These are phyloP conservation scores for Pungitius pungitius DNA, from an alignment of 2,113 vertebrate genomes.

Conservation along the genomic window DNA sequence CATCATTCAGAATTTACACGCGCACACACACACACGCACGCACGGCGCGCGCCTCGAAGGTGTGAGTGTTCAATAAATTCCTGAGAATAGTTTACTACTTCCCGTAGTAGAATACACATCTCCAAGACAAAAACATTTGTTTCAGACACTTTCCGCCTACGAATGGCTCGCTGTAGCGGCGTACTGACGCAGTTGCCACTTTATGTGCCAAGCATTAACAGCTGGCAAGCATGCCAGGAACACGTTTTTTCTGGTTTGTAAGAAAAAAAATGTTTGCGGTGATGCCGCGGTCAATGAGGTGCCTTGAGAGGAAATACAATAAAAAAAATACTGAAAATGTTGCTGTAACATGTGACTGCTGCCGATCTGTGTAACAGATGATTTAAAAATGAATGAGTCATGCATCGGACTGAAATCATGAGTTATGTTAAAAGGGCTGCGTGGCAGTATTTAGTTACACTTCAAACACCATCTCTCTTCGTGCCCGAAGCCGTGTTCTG, in stretches of 20 bases:
- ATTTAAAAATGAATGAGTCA: slow-evolving; percentile 2
- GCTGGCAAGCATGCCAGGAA: slow-evolving; percentile 24
- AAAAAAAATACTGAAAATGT: slow-evolving; percentile 5
- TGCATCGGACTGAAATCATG: not conserved
- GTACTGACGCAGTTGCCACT: not conserved
- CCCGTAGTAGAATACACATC: not conserved
- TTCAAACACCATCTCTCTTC: not conserved
- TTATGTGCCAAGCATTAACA: slow-evolving; percentile 15
- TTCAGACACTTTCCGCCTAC: not conserved
- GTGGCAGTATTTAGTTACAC: not conserved
- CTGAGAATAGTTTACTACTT: not conserved
- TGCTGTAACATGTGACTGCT: not conserved
- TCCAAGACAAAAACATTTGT: not conserved
- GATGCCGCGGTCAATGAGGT: slow-evolving; percentile 13
- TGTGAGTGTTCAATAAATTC: not conserved
- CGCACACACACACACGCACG: not conserved
- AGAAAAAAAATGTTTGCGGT: slow-evolving; percentile 21
- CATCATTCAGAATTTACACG: no score
- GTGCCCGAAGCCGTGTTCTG: not conserved
- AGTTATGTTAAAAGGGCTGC: not conserved
- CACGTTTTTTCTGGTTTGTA: slow-evolving; percentile 36
- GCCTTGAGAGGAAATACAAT: slow-evolving; percentile 19
- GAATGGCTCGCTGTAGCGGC: not conserved
- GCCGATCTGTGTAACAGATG: not conserved
- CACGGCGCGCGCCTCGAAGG: no score